phyloP scores from a whole-genome alignment of 1,140 invertebrate species.

The Lordiphosa clarofinis region DNA sequence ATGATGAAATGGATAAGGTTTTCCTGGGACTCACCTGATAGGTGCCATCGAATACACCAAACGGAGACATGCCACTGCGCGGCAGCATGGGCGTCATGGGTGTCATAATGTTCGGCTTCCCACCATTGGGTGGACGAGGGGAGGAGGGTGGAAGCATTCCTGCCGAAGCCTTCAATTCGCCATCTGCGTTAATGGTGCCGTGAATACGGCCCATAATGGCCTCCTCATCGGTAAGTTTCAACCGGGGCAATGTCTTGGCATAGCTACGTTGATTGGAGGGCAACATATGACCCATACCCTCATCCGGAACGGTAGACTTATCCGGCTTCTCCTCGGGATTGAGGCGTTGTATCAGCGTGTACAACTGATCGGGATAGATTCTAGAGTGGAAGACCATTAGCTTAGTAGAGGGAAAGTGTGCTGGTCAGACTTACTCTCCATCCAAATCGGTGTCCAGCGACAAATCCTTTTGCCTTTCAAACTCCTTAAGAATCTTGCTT shows the following conservation, averaged over 20 bases:
- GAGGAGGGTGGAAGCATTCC: conserved; percentile 1
- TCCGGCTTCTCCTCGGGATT: conserved; percentile 42
- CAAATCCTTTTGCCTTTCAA: conserved; percentile 51
- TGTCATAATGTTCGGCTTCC: conserved; percentile 66
- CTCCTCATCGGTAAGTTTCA: conserved; percentile 70
- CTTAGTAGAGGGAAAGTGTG: background rate
- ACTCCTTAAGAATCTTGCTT: conserved; percentile 63
- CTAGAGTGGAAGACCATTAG: conserved; percentile 13
- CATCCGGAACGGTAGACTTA: conserved; percentile 10
- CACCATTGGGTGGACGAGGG: conserved; percentile 37
- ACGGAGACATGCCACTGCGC: conserved; percentile 48
- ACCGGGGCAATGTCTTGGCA: conserved; percentile 6
- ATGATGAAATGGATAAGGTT: background rate
- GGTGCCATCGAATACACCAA: conserved; percentile 72
- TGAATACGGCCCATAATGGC: conserved; percentile 75
- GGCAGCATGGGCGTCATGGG: conserved; percentile 70
- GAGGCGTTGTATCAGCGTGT: conserved; percentile 70
- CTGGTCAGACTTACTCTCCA: conserved; percentile 60
- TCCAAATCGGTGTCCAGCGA: conserved; percentile 74
- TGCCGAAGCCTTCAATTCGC: conserved; percentile 19
- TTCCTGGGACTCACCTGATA: conserved; percentile 43
- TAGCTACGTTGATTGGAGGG: conserved; percentile 48
- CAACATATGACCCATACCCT: conserved; percentile 38
- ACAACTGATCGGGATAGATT: conserved; percentile 75
- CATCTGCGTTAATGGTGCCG: conserved; percentile 62